Percentiles rank a stretch among this genome's conserved stretches.
phyloP scores from a whole-genome alignment of 2,888 invertebrate genomes.

The Trichopoda pennipes region DNA sequence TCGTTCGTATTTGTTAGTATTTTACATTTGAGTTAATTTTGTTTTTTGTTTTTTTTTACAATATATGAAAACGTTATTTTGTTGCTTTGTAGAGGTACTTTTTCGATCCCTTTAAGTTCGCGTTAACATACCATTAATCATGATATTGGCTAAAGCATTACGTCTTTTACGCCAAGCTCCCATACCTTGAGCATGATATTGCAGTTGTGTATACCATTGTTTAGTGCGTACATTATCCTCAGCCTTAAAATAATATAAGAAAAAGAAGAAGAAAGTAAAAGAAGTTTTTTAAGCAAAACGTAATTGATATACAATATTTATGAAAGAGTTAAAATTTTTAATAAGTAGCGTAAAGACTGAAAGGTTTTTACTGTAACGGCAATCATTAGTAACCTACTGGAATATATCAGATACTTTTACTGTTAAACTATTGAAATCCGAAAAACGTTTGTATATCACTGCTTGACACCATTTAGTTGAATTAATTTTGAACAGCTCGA shows the following conservation, averaged over 20 bases:
- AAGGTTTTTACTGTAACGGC: no score
- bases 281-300: neutral
- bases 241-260: constrained; percentile 84
- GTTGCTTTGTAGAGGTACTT: neutral
- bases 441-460: no score
- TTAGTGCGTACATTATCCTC: constrained; percentile 93
- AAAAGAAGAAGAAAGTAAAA: constrained; percentile 22
- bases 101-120: constrained; percentile 60
- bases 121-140: constrained; percentile 92
- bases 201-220: constrained; percentile 94
- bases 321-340: no score
- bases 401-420: no score
- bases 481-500: no score
- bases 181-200: constrained; percentile 94
- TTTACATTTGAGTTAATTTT: constrained; percentile 48
- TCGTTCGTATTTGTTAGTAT: constrained; percentile 49
- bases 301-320: no score
- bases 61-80: neutral
- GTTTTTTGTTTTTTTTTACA: neutral
- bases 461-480: no score
- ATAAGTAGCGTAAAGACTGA: no score
- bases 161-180: constrained; percentile 95
- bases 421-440: no score
- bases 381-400: no score
- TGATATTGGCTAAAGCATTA: constrained; percentile 97